A percentile compares a stretch with the other conserved stretches of the same genome.
These are phyloP conservation scores for Drosophila takahashii DNA, from an alignment of 1,140 invertebrate species.

Conservation along the genomic window DNA sequence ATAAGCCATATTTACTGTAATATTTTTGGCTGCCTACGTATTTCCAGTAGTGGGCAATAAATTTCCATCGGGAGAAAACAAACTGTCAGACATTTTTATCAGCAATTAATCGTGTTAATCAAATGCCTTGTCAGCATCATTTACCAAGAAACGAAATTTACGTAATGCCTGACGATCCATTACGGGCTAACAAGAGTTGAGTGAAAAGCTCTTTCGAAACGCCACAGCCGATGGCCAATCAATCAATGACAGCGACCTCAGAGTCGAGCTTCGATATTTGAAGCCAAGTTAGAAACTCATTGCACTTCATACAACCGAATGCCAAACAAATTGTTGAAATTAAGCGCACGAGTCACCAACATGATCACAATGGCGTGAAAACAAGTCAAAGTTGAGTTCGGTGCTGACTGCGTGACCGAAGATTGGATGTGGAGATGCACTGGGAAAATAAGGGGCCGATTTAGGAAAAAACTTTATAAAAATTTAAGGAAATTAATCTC, in stretches of 20 bases:
- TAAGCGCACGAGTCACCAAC: slow-evolving; percentile 79
- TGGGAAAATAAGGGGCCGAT: not conserved
- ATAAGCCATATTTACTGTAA: not conserved
- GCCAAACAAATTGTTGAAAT: slow-evolving; percentile 78
- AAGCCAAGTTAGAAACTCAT: slow-evolving; percentile 64
- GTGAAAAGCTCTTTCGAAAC: slow-evolving; percentile 69
- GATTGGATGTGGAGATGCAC: slow-evolving; percentile 37
- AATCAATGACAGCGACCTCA: slow-evolving; percentile 69
- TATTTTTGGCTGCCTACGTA: slow-evolving; percentile 31
- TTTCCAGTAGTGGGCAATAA: slow-evolving; percentile 55
- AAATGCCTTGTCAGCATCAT: slow-evolving; percentile 83
- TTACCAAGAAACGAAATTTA: slow-evolving; percentile 72
- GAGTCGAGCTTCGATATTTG: slow-evolving; percentile 9
- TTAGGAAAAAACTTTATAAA: too few relatives aligned
- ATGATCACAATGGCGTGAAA: slow-evolving; percentile 75
- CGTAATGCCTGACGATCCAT: slow-evolving; percentile 52
- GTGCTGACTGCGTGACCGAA: slow-evolving; percentile 61
- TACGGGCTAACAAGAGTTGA: slow-evolving; percentile 50
- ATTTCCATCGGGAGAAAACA: slow-evolving; percentile 48
- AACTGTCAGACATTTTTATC: slow-evolving; percentile 82
- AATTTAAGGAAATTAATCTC: too few relatives aligned
- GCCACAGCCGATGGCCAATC: slow-evolving; percentile 59
- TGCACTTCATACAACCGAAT: slow-evolving; percentile 58
- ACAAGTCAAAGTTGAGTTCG: slow-evolving; percentile 63
- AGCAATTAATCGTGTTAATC: slow-evolving; percentile 83